Base-by-base conservation (phyloP, 1,140 invertebrate genomes). In the Dinoponera quadriceps region DNA sequence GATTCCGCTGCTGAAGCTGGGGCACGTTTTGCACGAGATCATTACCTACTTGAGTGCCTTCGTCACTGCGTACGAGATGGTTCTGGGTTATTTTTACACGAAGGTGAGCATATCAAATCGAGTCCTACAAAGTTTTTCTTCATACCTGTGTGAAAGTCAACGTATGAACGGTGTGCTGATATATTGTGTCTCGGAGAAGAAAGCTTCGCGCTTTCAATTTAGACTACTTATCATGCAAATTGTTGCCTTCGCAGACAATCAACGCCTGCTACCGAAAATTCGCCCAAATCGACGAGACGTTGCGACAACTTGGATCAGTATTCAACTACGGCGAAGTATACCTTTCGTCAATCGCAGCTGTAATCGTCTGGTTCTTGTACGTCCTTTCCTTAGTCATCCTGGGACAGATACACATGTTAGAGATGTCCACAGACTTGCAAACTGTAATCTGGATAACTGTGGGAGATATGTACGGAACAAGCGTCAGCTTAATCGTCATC, bases 21-120 rank as follows among this genome's bases (percentile, higher is more conserved):
- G 78, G 29, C 22, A 51, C 0, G 2, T 72, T 0, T 2, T 63
- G 0, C 59, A 72, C 29, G 2, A 14, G 3, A 5, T 72, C 0
- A 2, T 80, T 14, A 0, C 0, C 2, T 5, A 51, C 11, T 0
- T 84, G 14, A 25, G 20, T 18, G 9, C 22, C 18, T 0, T 20
- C 4, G 0, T 38, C 1, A 1, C 60, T 3, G 5, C 80, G 0
- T 14, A 3, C 7, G 54, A 68, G 2, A 5, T 71, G 14, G 1
- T 57, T 0, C 11, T 84, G 3, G 49, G 86, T 18, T 77, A 60
- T 75, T 86, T 48, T 14, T 16, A 78, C 3, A 44, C 75, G 0
- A 84, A 89, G 63, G 88, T 89, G 33, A 81, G 65, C 7, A 3
- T 49, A 49, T 11, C 9, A 0, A n/a, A n/a, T 20, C 14, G 51